These are phyloP conservation scores for Dinomys branickii DNA, from an alignment of 2,113 vertebrate species.

Conservation along the genomic window DNA sequence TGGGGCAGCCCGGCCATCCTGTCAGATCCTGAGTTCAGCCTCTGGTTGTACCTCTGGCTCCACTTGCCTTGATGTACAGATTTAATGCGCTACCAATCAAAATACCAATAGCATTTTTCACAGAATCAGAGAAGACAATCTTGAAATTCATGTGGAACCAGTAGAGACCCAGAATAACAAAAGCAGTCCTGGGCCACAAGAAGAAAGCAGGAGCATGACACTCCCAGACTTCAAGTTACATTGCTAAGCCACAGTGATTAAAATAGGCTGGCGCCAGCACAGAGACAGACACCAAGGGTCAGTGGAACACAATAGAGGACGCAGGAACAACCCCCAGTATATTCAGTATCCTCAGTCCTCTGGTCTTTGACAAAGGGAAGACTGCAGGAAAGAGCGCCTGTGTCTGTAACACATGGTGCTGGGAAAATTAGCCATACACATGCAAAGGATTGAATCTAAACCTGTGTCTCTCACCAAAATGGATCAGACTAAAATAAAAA, in stretches of 20 bases:
- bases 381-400: background rate
- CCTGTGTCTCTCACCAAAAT: background rate
- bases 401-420: background rate
- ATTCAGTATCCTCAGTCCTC: background rate
- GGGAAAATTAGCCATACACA: background rate
- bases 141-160: background rate
- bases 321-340: background rate
- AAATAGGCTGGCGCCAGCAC: background rate
- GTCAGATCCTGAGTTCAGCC: too few relatives aligned
- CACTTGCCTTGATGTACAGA: too few relatives aligned
- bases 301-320: background rate
- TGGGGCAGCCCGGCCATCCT: too few relatives aligned
- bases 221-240: background rate
- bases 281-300: background rate
- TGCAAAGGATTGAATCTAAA: background rate
- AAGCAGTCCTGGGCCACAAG: background rate
- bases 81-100: background rate
- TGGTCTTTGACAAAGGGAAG: background rate
- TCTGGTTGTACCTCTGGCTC: too few relatives aligned
- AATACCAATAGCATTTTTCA: background rate
- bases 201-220: background rate
- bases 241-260: background rate
- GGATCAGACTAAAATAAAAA: background rate
- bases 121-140: background rate
- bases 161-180: background rate